A percentile compares a stretch with the other conserved stretches of the same genome.
These are phyloP conservation scores for Anoura caudifer DNA, from an alignment of 2,113 vertebrate species.

Conservation along the genomic window DNA sequence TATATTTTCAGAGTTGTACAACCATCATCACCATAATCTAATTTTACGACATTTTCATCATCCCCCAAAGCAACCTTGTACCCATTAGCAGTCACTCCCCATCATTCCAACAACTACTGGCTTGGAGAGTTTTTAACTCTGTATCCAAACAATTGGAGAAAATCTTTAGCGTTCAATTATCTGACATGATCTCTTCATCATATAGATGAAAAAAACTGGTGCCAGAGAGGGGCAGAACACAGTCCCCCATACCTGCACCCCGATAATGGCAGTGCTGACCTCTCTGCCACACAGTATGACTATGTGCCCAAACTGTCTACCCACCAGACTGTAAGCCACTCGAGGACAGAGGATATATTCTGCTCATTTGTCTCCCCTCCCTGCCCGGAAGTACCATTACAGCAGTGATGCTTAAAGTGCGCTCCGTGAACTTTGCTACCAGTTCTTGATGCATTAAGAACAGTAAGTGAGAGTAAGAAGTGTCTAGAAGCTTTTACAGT, in stretches of 20 bases:
- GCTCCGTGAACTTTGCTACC: background rate
- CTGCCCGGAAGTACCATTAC: background rate
- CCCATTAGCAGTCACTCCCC: background rate
- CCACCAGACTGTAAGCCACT: background rate
- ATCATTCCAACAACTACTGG: background rate
- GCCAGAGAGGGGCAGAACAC: background rate
- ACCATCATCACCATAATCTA: background rate
- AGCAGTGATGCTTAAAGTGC: background rate
- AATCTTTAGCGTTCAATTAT: background rate
- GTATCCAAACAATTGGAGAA: background rate
- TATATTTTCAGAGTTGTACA: background rate
- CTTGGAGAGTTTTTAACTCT: background rate
- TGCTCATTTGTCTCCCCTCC: background rate
- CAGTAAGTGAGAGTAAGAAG: background rate
- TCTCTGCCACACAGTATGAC: background rate
- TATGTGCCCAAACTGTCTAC: background rate
- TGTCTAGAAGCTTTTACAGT: background rate
- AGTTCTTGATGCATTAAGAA: background rate
- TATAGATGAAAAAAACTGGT: background rate
- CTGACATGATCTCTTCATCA: conserved; percentile 3
- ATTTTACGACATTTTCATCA: conserved; percentile 20
- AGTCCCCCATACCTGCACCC: background rate
- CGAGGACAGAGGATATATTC: background rate
- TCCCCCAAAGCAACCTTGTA: background rate
- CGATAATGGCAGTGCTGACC: background rate